A percentile compares a stretch with the other conserved stretches of the same genome.
Evolutionary conservation across 2,888 invertebrate species (phyloP).

Genomic region (Drosophila robusta): DNA sequence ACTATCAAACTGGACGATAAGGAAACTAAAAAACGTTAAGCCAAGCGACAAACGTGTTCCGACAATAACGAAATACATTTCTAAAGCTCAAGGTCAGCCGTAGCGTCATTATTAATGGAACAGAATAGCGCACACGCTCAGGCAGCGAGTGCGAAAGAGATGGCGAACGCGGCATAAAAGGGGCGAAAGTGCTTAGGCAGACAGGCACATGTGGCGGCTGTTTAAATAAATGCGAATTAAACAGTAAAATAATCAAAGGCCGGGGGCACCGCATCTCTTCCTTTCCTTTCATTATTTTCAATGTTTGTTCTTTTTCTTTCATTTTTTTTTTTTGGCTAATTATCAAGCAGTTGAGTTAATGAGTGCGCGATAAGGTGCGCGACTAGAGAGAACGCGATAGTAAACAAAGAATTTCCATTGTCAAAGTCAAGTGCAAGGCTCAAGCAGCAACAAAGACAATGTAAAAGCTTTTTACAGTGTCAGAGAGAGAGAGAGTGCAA

Average conservation of each 20-base stretch:
- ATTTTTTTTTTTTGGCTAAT: slow-evolving; percentile 17
- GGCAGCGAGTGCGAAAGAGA: not conserved
- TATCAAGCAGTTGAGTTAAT: slow-evolving; percentile 54
- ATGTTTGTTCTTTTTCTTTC: not conserved
- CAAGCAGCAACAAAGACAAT: not conserved
- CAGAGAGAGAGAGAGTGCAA: slow-evolving; percentile 11
- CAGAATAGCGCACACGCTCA: slow-evolving; percentile 36
- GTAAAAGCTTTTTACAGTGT: slow-evolving; percentile 26
- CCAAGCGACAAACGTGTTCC: slow-evolving; percentile 55
- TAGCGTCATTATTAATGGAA: slow-evolving; percentile 78
- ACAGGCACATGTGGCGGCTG: slow-evolving; percentile 64
- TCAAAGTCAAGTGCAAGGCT: slow-evolving; percentile 77
- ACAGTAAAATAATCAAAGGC: slow-evolving; percentile 31
- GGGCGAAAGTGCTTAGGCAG: slow-evolving; percentile 8
- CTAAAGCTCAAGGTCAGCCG: slow-evolving; percentile 77
- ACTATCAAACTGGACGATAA: slow-evolving; percentile 59
- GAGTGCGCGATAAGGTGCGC: slow-evolving; percentile 39
- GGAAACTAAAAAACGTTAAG: slow-evolving; percentile 46
- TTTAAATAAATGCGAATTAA: slow-evolving; percentile 70
- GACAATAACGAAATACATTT: slow-evolving; percentile 60
- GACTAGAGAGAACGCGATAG: slow-evolving; percentile 39
- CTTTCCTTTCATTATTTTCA: not conserved
- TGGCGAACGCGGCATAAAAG: not conserved
- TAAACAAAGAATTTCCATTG: slow-evolving; percentile 46
- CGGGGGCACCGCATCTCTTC: slow-evolving; percentile 2